Evolutionary conservation across 2,888 invertebrate genomes (phyloP).

Genomic region (Agrilus mali): DNA sequence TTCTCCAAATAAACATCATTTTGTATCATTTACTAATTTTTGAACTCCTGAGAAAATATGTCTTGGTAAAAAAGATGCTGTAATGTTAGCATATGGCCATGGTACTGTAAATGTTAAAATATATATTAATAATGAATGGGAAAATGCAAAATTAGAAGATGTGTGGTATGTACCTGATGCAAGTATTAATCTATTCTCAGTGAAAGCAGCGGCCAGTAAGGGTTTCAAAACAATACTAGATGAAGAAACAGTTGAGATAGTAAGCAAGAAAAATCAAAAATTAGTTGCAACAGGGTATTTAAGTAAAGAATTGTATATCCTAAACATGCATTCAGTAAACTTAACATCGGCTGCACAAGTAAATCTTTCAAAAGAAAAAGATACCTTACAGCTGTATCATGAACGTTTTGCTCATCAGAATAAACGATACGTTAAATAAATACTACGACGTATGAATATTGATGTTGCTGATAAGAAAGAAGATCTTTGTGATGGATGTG

Average conservation of each 20-base stretch:
- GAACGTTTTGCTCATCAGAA: conserved; percentile 1
- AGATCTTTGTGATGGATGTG: conserved; percentile 19
- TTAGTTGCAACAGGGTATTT: no score
- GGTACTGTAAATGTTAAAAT: conserved; percentile 3
- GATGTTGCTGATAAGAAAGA: background rate
- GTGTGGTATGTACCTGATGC: background rate
- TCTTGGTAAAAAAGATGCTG: conserved; percentile 1
- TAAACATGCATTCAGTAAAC: no score
- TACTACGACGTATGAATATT: no score
- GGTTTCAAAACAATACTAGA: no score
- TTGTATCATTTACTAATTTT: background rate
- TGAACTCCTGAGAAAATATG: background rate
- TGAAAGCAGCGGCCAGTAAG: no score
- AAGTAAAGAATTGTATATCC: no score
- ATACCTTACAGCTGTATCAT: background rate
- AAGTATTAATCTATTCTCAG: no score
- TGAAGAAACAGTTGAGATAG: no score
- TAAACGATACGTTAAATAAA: background rate
- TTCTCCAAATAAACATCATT: no score
- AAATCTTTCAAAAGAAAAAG: background rate
- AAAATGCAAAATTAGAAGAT: background rate
- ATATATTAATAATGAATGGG: background rate
- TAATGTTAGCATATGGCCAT: conserved; percentile 1
- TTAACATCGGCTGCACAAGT: background rate
- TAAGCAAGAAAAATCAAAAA: no score